A percentile compares a stretch with the other conserved stretches of the same genome.
phyloP scores from a whole-genome alignment of 2,888 invertebrate genomes.

The Caenorhabditis sp. region DNA sequence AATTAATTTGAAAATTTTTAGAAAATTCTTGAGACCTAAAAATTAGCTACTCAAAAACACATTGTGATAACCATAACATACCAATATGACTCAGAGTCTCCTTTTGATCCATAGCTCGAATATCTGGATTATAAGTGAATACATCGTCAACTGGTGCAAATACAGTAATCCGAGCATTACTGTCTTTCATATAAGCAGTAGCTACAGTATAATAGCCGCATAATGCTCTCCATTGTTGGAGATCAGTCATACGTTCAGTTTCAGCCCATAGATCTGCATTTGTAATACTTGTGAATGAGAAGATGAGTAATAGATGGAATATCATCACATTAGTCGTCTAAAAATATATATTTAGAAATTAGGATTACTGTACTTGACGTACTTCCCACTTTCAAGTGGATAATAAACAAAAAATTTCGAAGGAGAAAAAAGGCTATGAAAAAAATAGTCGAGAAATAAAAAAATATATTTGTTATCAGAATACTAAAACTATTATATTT shows the following conservation, averaged over 20 bases:
- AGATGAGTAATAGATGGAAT: not conserved
- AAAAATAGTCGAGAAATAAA: no score
- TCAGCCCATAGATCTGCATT: constrained; percentile 66
- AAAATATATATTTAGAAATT: no score
- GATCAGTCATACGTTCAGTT: constrained; percentile 65
- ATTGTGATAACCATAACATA: no score
- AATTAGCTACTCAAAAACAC: no score
- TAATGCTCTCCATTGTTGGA: constrained; percentile 67
- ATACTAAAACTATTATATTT: no score
- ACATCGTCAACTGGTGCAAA: constrained; percentile 71
- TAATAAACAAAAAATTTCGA: no score
- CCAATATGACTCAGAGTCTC: constrained; percentile 70
- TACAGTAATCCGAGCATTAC: constrained; percentile 58
- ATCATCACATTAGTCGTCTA: no score
- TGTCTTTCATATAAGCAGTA: constrained; percentile 70
- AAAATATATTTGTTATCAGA: no score
- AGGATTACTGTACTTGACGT: no score
- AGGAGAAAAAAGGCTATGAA: no score
- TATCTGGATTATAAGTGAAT: constrained; percentile 70
- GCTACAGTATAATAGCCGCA: constrained; percentile 68
- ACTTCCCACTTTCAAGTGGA: no score
- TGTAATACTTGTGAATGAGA: not conserved
- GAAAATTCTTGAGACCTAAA: not conserved
- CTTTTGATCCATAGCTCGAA: constrained; percentile 68
- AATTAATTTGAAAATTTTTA: not conserved